Base-by-base conservation (phyloP, 2,797 vertebrate species). In the Hapalemur alaotrensis region DNA sequence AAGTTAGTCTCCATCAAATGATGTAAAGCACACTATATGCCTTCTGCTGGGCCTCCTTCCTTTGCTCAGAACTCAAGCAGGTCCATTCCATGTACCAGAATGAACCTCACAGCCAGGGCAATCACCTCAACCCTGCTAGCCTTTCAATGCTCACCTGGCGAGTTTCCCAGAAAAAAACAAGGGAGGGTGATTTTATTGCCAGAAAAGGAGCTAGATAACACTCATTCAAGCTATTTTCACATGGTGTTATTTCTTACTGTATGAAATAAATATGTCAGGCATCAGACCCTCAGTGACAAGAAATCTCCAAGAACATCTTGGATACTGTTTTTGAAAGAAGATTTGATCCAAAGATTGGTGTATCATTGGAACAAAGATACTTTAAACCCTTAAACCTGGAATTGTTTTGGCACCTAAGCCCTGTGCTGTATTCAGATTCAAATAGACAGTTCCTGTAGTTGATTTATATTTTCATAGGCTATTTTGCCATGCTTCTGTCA, bases 101-200 rank as follows among this genome's bases (percentile, higher is more conserved):
- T 1, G 12, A 98, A 97, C 91, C 95, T 96, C 96, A 87, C 93
- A 95, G 97, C 96, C 95, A 89, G 95, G 94, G 96, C 73, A 57
- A 28, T 98, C 90, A 69, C 88, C 65, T 95, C 95, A 96, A 93
- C 86, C n/a, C 84, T 91, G 59, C 95, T 96, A 85, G 95, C 83
- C 97, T 97, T 97, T 98, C 98, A 98, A 86, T 97, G 96, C 95
- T 98, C 95, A 98, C 96, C 98, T 98, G 98, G 98, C 97, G 97
- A 72, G 28, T 96, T 98, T 98, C 98, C 98, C 98, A 98, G 98
- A 98, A 98, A 94, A 87, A 98, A 98, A 97, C 97, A 98, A 98
- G 96, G 95, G 96, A 95, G 0, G 46, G 97, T 97, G 75, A 46
- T 98, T 98, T 98, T 67, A 95, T 97, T 98, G 98, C 98, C 98